Base-by-base conservation (phyloP, 2,888 invertebrate genomes). In the Protonemura montana region DNA sequence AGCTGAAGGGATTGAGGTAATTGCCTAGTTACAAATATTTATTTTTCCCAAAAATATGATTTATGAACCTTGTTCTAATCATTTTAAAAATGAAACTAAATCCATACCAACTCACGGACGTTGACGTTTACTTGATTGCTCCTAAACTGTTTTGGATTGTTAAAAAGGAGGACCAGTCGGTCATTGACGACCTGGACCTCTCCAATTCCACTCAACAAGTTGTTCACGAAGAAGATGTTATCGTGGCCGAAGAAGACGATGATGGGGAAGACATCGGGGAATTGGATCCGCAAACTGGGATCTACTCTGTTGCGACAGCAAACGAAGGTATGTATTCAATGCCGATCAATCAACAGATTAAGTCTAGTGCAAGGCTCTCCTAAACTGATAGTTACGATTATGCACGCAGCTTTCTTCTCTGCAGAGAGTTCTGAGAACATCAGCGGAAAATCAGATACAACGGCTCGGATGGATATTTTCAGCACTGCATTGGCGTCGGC, bases 401-500 rank as follows among this genome's bases (percentile, higher is more conserved):
- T 35, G 35, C n/a, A 35, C 35, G 35, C 5, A 6, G 10, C 35
- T 6, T 35, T 35, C 10, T 59, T 59, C 10, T 28, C 27, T 82
- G 25, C 82, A 82, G 82, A 35, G 42, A 26, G 6, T 41, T n/a
- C 41, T 21, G 35, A 35, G 6, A 42, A 41, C 10, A 27, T 28
- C 82, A 29, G n/a, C 13, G 82, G 25, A n/a, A 30, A 82, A 21
- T 26, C 82, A 26, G 35, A 41, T 7, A 2, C 82, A 41, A 5
- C 41, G 5, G 25, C 42, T 82, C 82, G 26, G 25, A 92, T 93
- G 90, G 93, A 94, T 89, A 91, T 93, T 41, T 93, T 93, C 89
- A 93, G 92, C 88, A 92, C 93, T 28, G 93, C 93, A 77, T 92
- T 94, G 87, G 92, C 92, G 81, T 91, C 93, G 77, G 91, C 93